phyloP scores from a whole-genome alignment of 2,113 vertebrate species.

The Toxotes jaculatrix region DNA sequence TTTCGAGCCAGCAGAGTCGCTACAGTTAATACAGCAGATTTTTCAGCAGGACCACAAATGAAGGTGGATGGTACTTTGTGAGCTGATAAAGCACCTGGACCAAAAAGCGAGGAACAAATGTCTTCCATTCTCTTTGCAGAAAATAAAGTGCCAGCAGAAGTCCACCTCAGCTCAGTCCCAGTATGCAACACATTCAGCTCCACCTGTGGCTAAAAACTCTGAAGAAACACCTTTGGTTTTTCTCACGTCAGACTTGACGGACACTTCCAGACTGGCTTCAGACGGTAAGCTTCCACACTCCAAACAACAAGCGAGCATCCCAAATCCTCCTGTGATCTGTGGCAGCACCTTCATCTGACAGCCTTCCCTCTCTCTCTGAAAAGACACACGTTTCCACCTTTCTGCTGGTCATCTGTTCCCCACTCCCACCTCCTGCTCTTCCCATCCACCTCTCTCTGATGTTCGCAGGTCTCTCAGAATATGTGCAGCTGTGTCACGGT shows the following conservation, averaged over 20 bases:
- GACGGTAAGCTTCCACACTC: slow-evolving; percentile 24
- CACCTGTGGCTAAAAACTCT: slow-evolving; percentile 53
- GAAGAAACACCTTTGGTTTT: slow-evolving; percentile 14
- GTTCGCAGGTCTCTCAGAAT: slow-evolving; percentile 63
- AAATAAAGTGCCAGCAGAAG: not conserved
- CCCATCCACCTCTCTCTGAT: slow-evolving; percentile 50
- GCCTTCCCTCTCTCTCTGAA: slow-evolving; percentile 43
- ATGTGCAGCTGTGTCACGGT: slow-evolving; percentile 48
- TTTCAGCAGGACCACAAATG: slow-evolving; percentile 51
- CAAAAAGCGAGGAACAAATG: slow-evolving; percentile 52
- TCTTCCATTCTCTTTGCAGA: slow-evolving; percentile 55
- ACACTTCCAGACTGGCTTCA: slow-evolving; percentile 14
- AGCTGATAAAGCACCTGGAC: slow-evolving; percentile 29
- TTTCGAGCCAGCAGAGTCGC: slow-evolving; percentile 83
- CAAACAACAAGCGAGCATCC: slow-evolving; percentile 38
- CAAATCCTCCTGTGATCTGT: slow-evolving; percentile 56
- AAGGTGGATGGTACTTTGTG: slow-evolving; percentile 53
- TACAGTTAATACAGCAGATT: slow-evolving; percentile 62
- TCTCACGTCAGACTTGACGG: slow-evolving; percentile 19
- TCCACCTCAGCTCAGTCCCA: slow-evolving; percentile 30
- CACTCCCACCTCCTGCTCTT: slow-evolving; percentile 46
- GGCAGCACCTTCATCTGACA: slow-evolving; percentile 44
- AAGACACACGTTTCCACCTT: slow-evolving; percentile 58
- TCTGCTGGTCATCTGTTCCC: slow-evolving; percentile 66
- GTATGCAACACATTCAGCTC: slow-evolving; percentile 20